phyloP scores from a whole-genome alignment of 2,888 invertebrate species.

The Imbricaverruca yamaguchii region DNA sequence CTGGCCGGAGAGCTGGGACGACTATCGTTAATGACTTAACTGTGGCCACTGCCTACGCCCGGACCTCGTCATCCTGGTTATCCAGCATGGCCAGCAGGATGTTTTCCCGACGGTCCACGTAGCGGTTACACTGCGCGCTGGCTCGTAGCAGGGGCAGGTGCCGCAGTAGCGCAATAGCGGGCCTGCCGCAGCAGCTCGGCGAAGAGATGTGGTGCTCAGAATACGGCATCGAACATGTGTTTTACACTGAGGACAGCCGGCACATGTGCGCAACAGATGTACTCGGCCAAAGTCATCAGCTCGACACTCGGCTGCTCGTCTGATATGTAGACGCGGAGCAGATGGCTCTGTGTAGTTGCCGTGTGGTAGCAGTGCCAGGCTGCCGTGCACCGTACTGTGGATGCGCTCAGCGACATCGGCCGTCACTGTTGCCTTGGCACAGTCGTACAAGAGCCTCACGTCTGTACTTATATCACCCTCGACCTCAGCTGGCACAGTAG shows the following conservation, averaged over 20 bases:
- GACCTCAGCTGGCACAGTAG: background rate
- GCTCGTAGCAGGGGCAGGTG: background rate
- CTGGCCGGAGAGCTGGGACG: background rate
- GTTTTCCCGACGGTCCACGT: background rate
- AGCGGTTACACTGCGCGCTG: background rate
- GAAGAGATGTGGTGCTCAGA: background rate
- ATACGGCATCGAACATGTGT: background rate
- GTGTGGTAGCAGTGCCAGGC: background rate
- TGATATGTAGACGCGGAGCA: background rate
- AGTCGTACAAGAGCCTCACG: background rate
- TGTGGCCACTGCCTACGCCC: background rate
- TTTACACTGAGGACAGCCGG: background rate
- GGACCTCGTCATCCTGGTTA: background rate
- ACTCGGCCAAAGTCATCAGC: background rate
- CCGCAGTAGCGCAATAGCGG: background rate
- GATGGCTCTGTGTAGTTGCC: background rate
- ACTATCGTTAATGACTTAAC: background rate
- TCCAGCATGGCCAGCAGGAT: too few species aligned
- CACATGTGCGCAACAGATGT: background rate
- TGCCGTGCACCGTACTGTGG: background rate
- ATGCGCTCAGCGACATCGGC: background rate
- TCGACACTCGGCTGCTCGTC: background rate
- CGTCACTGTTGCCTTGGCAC: background rate
- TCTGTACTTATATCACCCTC: background rate
- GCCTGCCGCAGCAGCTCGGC: constrained; percentile 1